Conservation (phyloP, 2,797 vertebrate genomes). For the Sebastes steindachneri region DNA sequence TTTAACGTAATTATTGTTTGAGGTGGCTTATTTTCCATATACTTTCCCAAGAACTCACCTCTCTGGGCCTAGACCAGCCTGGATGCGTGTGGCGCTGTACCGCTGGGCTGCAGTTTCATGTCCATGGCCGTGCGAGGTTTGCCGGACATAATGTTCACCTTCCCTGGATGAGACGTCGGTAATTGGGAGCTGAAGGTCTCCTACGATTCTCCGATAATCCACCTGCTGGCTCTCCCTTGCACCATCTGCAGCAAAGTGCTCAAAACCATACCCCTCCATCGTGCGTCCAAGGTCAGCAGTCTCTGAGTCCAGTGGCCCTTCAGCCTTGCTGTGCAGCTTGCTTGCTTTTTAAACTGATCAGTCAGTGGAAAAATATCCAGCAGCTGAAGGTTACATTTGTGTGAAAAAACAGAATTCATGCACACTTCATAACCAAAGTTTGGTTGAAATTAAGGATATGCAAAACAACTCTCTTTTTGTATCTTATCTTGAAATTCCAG, state of each 20-base stretch:
- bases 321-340: background rate
- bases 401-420: background rate
- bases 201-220: slow-evolving; percentile 76
- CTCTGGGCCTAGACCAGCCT: slow-evolving; percentile 86
- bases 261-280: slow-evolving; percentile 75
- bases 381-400: slow-evolving; percentile 11
- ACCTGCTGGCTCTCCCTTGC: slow-evolving; percentile 50
- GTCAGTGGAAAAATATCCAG: background rate
- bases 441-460: background rate
- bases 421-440: background rate
- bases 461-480: slow-evolving; percentile 19
- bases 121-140: slow-evolving; percentile 59
- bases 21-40: background rate
- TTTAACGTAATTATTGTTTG: background rate
- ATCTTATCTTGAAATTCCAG: slow-evolving; percentile 41
- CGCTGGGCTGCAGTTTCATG: slow-evolving; percentile 89
- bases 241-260: slow-evolving; percentile 47
- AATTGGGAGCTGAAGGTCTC: slow-evolving; percentile 58
- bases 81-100: slow-evolving; percentile 87
- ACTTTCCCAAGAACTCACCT: slow-evolving; percentile 80
- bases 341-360: slow-evolving; percentile 9
- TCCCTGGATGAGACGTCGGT: slow-evolving; percentile 21
- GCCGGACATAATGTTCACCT: slow-evolving; percentile 38
- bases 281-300: slow-evolving; percentile 45
- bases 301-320: slow-evolving; percentile 26